Conservation (phyloP, 2,797 vertebrate genomes). For the Chanos chanos region DNA sequence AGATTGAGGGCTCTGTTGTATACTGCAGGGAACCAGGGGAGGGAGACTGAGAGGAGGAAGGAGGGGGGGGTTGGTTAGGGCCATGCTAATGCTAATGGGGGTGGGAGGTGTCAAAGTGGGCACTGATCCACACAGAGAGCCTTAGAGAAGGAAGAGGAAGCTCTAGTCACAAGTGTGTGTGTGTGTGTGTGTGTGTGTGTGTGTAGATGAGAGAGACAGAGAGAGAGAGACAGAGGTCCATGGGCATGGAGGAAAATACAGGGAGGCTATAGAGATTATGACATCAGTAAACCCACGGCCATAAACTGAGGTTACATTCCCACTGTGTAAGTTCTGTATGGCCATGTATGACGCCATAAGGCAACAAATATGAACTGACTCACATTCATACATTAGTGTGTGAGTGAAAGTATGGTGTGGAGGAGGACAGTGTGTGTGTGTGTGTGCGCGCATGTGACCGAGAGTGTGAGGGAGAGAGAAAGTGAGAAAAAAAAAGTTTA, state of each 20-base stretch:
- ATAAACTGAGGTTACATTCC: no score
- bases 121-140: constrained; percentile 8
- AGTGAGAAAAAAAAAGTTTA: no score
- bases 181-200: neutral
- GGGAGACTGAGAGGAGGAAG: neutral
- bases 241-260: no score
- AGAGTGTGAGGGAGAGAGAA: neutral
- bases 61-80: constrained; percentile 35
- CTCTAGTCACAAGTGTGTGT: no score
- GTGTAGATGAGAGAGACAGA: neutral
- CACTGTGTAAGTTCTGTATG: no score
- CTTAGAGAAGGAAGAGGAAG: neutral
- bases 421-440: constrained; percentile 4
- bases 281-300: no score
- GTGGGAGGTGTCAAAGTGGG: constrained; percentile 3
- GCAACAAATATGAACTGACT: no score
- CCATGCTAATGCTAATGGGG: constrained; percentile 25
- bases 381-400: no score
- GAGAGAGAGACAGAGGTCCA: constrained; percentile 42
- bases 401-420: constrained; percentile 10
- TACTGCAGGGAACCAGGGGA: constrained; percentile 31
- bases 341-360: no score
- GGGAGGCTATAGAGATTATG: no score
- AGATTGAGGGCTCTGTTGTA: constrained; percentile 46
- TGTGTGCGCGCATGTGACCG: neutral